These are phyloP conservation scores for Orius insidiosus DNA, from an alignment of 1,140 invertebrate genomes.

Conservation along the genomic window DNA sequence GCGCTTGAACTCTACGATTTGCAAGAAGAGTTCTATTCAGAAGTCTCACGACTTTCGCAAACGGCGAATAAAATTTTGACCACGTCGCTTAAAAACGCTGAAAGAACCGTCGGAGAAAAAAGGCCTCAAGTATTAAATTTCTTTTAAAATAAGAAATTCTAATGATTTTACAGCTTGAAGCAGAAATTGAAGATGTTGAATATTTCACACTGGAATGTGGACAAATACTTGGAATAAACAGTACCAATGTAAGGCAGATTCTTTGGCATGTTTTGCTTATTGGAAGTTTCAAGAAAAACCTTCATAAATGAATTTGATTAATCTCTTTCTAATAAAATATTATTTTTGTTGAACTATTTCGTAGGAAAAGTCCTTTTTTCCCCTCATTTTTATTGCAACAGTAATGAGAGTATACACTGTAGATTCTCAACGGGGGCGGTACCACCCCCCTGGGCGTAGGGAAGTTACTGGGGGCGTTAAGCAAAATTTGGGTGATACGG, in stretches of 20 bases:
- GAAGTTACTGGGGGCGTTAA: too few species aligned
- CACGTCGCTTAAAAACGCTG: slow-evolving; percentile 23
- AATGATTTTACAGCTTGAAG: slow-evolving; percentile 22
- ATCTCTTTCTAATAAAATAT: not conserved
- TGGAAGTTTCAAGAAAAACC: slow-evolving; percentile 38
- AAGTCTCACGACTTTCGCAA: slow-evolving; percentile 76
- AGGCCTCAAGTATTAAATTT: slow-evolving; percentile 17
- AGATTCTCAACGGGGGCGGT: too few species aligned
- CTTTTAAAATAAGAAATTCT: not conserved
- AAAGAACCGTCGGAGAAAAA: slow-evolving; percentile 11
- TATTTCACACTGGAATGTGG: slow-evolving; percentile 84
- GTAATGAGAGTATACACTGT: too few species aligned
- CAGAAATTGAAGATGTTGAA: slow-evolving; percentile 44
- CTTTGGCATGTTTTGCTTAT: slow-evolving; percentile 40
- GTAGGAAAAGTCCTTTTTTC: too few species aligned
- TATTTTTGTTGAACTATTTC: too few species aligned
- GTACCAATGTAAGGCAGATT: slow-evolving; percentile 27
- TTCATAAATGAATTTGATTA: slow-evolving; percentile 5
- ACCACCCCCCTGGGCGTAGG: too few species aligned
- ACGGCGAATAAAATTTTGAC: slow-evolving; percentile 84
- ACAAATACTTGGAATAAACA: slow-evolving; percentile 41
- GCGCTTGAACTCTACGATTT: slow-evolving; percentile 90
- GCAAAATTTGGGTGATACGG: too few species aligned
- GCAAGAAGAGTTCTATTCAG: slow-evolving; percentile 93
- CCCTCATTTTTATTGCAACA: too few species aligned